Evolutionary conservation across 2,888 invertebrate genomes (phyloP).

Genomic region (Drepana falcataria): DNA sequence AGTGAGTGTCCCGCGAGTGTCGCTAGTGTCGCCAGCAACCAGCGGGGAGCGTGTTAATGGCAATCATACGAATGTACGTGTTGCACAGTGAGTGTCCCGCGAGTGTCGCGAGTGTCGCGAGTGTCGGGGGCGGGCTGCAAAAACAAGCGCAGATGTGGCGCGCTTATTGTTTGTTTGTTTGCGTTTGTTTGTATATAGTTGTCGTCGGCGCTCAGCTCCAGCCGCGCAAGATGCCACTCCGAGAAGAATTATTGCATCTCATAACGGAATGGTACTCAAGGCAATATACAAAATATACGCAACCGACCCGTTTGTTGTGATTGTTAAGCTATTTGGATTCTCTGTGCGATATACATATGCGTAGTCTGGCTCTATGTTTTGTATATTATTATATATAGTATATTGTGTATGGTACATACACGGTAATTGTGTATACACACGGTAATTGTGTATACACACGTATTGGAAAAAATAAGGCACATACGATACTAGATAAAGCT

Average conservation of each 20-base stretch:
- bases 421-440: too few species aligned
- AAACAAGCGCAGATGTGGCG: background rate
- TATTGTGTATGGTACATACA: too few species aligned
- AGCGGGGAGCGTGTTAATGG: too few species aligned
- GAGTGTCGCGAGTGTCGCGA: background rate
- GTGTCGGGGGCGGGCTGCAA: background rate
- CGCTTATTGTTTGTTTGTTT: conserved; percentile 3
- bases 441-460: too few species aligned
- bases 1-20: background rate
- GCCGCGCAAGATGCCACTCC: background rate
- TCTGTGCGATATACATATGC: too few species aligned
- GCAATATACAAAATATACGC: background rate
- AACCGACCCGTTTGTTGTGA: background rate
- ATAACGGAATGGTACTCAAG: background rate
- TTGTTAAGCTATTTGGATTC: background rate
- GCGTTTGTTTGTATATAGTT: background rate
- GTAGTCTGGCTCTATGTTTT: too few species aligned
- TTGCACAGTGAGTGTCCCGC: too few species aligned
- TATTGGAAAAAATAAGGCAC: too few species aligned
- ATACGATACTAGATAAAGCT: too few species aligned
- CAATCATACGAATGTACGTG: too few species aligned
- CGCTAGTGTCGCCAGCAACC: too few species aligned
- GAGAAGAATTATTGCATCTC: background rate
- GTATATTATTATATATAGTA: too few species aligned
- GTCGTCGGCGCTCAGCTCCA: background rate